Conservation (phyloP, 2,797 vertebrate genomes). For the Uromys caudimaculatus region DNA sequence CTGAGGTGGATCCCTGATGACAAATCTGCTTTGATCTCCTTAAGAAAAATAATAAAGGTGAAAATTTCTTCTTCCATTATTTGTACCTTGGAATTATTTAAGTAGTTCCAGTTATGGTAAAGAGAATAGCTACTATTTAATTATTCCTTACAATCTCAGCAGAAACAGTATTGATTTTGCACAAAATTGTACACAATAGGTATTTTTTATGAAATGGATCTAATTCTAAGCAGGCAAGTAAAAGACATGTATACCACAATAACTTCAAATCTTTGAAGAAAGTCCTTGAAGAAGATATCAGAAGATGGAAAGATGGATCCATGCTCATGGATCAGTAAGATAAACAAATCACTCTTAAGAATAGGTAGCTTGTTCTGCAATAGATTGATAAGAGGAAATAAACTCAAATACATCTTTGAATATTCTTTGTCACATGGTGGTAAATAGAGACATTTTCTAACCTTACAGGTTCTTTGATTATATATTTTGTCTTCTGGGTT, state of each 20-base stretch:
- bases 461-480: background rate
- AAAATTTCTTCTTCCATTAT: background rate
- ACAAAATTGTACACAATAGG: background rate
- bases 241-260: background rate
- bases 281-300: background rate
- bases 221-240: background rate
- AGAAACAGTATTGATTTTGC: constrained; percentile 1
- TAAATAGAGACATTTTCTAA: background rate
- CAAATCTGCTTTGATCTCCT: background rate
- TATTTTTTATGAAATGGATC: background rate
- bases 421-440: background rate
- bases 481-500: background rate
- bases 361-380: background rate
- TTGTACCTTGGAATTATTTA: background rate
- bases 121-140: background rate
- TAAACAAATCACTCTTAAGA: background rate
- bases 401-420: background rate
- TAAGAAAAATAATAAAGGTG: background rate
- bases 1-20: background rate
- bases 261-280: background rate
- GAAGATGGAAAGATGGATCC: background rate
- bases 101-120: background rate
- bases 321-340: background rate
- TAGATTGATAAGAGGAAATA: background rate
- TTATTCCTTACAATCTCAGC: background rate